Conservation (phyloP, 2,797 vertebrate genomes). For the Spinibarbus caldwelli region DNA sequence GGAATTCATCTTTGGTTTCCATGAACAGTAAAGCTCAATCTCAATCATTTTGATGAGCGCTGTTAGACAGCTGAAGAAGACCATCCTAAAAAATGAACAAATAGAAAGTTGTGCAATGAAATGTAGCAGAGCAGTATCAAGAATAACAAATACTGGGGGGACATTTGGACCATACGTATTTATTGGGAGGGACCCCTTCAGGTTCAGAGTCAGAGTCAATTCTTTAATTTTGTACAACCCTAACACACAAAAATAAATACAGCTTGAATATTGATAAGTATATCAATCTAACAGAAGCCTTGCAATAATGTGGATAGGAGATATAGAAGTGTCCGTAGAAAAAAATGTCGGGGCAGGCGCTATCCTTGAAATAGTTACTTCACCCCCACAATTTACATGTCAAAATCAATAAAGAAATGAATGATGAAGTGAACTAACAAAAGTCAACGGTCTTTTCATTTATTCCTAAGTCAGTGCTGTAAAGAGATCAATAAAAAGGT, state of each 20-base stretch:
- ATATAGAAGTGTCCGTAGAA: background rate
- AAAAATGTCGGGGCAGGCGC: background rate
- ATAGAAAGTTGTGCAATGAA: background rate
- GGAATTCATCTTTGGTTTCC: background rate
- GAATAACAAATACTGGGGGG: background rate
- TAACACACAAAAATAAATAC: background rate
- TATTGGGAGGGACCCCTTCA: no score
- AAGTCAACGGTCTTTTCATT: constrained; percentile 17
- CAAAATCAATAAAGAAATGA: constrained; percentile 5
- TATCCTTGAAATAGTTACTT: background rate
- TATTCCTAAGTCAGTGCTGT: constrained; percentile 8
- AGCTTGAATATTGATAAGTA: background rate
- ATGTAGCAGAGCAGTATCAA: background rate
- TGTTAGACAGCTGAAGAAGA: background rate
- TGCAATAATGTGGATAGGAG: background rate
- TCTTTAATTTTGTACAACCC: background rate
- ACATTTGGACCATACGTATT: background rate
- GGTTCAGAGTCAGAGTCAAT: no score
- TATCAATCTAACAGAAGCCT: background rate
- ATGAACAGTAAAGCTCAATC: background rate
- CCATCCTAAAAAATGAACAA: background rate
- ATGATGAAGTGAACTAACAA: background rate
- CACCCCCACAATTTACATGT: background rate
- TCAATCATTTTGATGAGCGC: background rate
- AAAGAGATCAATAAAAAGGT: constrained; percentile 11